Evolutionary conservation across 2,888 invertebrate genomes (phyloP), one percentile per base, ranked within the genome.

Genomic region (Orthosia cruda): DNA sequence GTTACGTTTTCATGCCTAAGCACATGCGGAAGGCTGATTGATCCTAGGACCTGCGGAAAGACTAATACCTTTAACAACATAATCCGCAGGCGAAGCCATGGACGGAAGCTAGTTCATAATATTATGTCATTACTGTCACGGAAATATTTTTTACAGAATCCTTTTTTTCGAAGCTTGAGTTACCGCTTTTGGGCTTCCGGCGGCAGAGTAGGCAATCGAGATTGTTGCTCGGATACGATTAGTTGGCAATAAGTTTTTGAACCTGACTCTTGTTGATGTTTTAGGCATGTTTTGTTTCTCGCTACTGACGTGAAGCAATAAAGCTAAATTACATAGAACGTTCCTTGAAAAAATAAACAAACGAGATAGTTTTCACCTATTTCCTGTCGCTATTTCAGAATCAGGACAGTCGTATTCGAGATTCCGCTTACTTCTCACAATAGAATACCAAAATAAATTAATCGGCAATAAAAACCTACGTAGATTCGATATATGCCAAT

Each of bases 321-420:
- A 80, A 80, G 16, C 45, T 54, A 58, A 78, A 81, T 57, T 54
- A 54, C 32, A 58, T n/a, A 50, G 2, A 80, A 62, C 47, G 70
- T 75, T 61, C 47, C 47, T 65, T 66, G 32, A 52, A 70, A 76
- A 76, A 81, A 81, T 76, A 76, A 63, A 81, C 76, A 49, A 47
- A 32, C 58, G 23, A 32, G 54, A 76, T 81, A 50, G 62, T 63
- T 63, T 81, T 70, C 23, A 54, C 54, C 26, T 32, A 67, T 81
- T 81, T 80, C 71, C 76, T 50, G 71, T 26, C 23, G 52, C 49
- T 65, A 79, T 75, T 75, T 80, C 13, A 16, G 55, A 68, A 68
- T 59, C 20, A 26, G 64, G 50, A 80, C 57, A 49, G 23, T 57
- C 20, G 23, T 59, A 40, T 63, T 68, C 54, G 47, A 4, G 40